Conservation (phyloP, 2,797 vertebrate genomes). For the Myotis vivesi region DNA sequence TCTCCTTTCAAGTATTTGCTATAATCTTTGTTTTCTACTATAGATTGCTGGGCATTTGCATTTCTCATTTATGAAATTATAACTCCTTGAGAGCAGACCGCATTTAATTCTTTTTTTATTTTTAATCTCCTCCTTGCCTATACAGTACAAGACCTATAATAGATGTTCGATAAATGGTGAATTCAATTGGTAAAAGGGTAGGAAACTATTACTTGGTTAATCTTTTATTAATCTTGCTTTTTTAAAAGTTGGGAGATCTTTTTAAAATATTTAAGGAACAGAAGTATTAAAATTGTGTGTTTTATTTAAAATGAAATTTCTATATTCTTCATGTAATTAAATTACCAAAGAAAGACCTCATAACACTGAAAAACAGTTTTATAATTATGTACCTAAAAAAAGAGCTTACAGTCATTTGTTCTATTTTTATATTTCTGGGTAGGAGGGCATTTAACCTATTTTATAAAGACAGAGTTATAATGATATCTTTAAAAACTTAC, state of each 20-base stretch:
- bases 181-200: slow-evolving; percentile 13
- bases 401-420: slow-evolving; percentile 18
- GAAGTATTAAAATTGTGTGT: slow-evolving; percentile 16
- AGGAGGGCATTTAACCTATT: slow-evolving; percentile 8
- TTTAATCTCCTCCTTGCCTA: slow-evolving; percentile 5
- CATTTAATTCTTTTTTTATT: slow-evolving; percentile 31
- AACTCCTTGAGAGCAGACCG: background rate
- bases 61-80: slow-evolving; percentile 14
- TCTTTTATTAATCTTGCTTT: slow-evolving; percentile 32
- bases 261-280: slow-evolving; percentile 24
- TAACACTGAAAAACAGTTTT: slow-evolving; percentile 47
- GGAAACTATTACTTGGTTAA: background rate
- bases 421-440: background rate
- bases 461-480: background rate
- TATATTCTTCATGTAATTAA: slow-evolving; percentile 22
- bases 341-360: slow-evolving; percentile 32
- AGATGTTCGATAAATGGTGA: slow-evolving; percentile 17
- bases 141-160: background rate
- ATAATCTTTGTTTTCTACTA: background rate
- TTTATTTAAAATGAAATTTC: slow-evolving; percentile 26
- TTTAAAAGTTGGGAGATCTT: slow-evolving; percentile 11
- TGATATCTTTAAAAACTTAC: background rate
- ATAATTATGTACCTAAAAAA: slow-evolving; percentile 33
- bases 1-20: background rate
- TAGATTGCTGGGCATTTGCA: background rate